Conservation (phyloP, 2,888 invertebrate genomes). For the Nemoura dubitans region DNA sequence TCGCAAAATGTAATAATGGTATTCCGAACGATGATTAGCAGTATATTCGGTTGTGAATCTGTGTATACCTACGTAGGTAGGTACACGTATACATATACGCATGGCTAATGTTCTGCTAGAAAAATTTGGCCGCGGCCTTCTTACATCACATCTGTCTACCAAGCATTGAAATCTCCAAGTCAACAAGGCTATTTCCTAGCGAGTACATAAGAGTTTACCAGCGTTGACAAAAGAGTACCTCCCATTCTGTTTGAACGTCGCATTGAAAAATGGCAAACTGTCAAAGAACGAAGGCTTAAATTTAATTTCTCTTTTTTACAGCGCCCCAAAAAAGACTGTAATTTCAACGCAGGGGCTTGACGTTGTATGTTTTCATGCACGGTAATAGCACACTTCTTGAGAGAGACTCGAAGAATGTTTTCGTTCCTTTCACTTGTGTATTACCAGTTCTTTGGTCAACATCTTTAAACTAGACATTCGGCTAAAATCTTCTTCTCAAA, state of each 20-base stretch:
- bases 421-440: background rate
- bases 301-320: background rate
- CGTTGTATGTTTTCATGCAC: background rate
- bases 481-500: background rate
- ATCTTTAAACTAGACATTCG: background rate
- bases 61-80: no score
- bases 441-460: background rate
- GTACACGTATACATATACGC: no score
- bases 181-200: no score
- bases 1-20: background rate
- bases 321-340: background rate
- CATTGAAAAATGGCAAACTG: no score
- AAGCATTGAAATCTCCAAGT: no score
- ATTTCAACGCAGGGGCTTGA: background rate
- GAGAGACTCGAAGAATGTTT: slow-evolving; percentile 5
- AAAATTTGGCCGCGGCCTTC: no score
- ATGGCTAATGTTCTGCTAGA: no score
- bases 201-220: no score
- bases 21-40: background rate
- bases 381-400: background rate
- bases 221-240: no score
- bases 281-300: background rate
- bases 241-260: no score
- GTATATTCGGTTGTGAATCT: background rate
- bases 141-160: no score